phyloP scores from a whole-genome alignment of 2,888 invertebrate species.

The Xestia sexstrigata region DNA sequence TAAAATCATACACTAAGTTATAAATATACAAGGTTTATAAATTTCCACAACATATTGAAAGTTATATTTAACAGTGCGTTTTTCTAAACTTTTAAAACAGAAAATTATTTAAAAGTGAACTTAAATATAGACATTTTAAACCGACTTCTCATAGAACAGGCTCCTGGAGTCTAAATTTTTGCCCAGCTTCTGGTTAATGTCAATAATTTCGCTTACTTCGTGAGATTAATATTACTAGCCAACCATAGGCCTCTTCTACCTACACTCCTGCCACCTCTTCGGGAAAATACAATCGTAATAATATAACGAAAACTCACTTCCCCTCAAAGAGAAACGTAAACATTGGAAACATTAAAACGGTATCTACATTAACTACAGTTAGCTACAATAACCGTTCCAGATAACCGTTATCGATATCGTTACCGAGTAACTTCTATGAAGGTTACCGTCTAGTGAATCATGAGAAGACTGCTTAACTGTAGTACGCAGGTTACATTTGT shows the following conservation, averaged over 20 bases:
- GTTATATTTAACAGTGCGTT: too few relatives aligned
- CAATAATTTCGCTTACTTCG: background rate
- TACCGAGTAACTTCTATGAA: constrained; percentile 44
- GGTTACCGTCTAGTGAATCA: constrained; percentile 48
- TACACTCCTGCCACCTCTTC: background rate
- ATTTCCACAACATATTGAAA: too few relatives aligned
- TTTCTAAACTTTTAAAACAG: too few relatives aligned
- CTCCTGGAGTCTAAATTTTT: background rate
- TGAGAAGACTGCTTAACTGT: constrained; percentile 25
- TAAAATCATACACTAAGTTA: too few relatives aligned
- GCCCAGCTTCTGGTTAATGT: background rate
- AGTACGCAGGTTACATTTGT: constrained; percentile 26
- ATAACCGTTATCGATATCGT: constrained; percentile 51
- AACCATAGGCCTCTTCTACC: background rate
- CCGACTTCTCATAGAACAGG: background rate
- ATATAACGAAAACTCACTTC: constrained; percentile 10
- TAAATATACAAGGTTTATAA: too few relatives aligned
- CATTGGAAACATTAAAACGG: constrained; percentile 39
- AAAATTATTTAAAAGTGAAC: too few relatives aligned
- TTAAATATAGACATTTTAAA: background rate
- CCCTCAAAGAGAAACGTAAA: constrained; percentile 40
- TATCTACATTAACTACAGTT: constrained; percentile 55
- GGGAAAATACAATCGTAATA: constrained; percentile 1
- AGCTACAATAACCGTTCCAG: constrained; percentile 58
- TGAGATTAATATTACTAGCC: background rate